Conservation (phyloP, 2,888 invertebrate species). For the Pterobdella sp. region DNA sequence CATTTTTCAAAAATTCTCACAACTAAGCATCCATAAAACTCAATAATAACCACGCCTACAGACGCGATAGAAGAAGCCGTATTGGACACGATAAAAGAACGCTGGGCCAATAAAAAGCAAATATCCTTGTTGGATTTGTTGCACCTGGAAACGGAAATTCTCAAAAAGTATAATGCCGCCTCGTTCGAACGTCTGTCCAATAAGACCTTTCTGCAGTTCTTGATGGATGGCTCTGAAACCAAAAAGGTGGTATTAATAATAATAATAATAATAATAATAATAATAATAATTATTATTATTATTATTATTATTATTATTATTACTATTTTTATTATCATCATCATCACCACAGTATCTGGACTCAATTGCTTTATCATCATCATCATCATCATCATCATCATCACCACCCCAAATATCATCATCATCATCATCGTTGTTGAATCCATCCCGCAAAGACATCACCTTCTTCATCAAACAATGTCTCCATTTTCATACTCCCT, state of each 20-base stretch:
- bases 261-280: not conserved
- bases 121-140: not conserved
- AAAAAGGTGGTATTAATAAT: not conserved
- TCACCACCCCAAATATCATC: not conserved
- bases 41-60: no score
- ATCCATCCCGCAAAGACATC: not conserved
- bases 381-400: not conserved
- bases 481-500: not conserved
- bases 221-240: not conserved
- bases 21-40: no score
- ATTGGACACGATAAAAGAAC: not conserved
- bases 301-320: not conserved
- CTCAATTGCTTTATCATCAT: not conserved
- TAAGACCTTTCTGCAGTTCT: not conserved
- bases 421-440: not conserved
- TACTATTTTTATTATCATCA: not conserved
- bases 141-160: not conserved
- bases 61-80: not conserved
- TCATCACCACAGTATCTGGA: not conserved
- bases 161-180: not conserved
- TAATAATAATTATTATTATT: not conserved
- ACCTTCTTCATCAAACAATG: not conserved
- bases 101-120: not conserved
- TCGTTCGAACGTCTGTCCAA: not conserved
- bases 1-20: no score